Conservation (phyloP, 2,797 vertebrate genomes). For the Poecilia velifera region DNA sequence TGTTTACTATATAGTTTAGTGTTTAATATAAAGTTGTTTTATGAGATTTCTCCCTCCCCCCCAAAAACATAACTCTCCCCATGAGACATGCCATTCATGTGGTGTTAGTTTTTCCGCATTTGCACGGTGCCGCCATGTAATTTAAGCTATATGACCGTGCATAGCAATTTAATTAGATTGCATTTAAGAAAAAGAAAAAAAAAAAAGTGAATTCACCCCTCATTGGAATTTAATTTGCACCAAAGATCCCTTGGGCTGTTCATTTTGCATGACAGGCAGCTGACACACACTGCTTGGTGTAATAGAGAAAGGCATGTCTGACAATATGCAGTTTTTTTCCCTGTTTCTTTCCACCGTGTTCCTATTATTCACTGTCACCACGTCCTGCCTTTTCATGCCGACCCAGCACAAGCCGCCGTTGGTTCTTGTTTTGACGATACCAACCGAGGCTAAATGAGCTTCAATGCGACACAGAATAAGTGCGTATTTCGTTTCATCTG, state of each 20-base stretch:
- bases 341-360: slow-evolving; percentile 27
- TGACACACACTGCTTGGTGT: slow-evolving; percentile 53
- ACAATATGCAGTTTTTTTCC: slow-evolving; percentile 15
- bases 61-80: slow-evolving; percentile 1
- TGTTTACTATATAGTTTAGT: too few species aligned
- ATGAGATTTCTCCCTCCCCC: slow-evolving; percentile 2
- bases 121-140: slow-evolving; percentile 67
- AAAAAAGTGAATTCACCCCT: slow-evolving; percentile 53
- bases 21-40: slow-evolving; percentile 17
- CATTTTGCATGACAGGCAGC: slow-evolving; percentile 60
- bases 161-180: slow-evolving; percentile 73
- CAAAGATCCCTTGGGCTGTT: slow-evolving; percentile 64
- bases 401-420: slow-evolving; percentile 16
- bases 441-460: slow-evolving; percentile 22
- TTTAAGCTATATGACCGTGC: slow-evolving; percentile 71
- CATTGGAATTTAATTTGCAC: slow-evolving; percentile 72
- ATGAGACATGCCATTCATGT: slow-evolving; percentile 11
- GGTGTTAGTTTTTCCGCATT: slow-evolving; percentile 43
- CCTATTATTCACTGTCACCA: slow-evolving; percentile 12
- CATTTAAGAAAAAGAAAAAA: slow-evolving; percentile 14
- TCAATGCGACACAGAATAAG: slow-evolving; percentile 29
- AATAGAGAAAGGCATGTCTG: slow-evolving; percentile 29
- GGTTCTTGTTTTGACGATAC: slow-evolving; percentile 13
- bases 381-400: slow-evolving; percentile 20
- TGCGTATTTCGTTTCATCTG: slow-evolving; percentile 42